Conservation (phyloP, 2,113 vertebrate genomes). For the Nothoprocta perdicaria region DNA sequence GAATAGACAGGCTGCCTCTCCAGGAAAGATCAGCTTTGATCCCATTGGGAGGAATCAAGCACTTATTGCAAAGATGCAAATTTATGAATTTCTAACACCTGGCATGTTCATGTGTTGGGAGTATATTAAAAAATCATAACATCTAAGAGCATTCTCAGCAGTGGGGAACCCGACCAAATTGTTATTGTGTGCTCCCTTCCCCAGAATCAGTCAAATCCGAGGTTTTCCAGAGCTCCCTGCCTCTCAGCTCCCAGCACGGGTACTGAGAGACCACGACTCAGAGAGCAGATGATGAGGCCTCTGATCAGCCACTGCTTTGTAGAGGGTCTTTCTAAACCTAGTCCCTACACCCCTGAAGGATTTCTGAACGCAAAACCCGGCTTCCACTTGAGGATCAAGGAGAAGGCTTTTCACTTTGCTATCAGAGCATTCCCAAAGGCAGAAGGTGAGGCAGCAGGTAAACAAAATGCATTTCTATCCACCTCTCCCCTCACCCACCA, state of each 20-base stretch:
- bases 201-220: slow-evolving; percentile 12
- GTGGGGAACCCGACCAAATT: background rate
- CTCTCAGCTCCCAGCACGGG: background rate
- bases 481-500: background rate
- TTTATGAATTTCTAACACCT: slow-evolving; percentile 37
- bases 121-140: slow-evolving; percentile 35
- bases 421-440: background rate
- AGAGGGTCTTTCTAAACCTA: background rate
- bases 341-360: background rate
- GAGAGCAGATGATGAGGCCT: background rate
- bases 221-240: background rate
- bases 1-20: slow-evolving; percentile 17
- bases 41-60: slow-evolving; percentile 39
- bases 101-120: background rate
- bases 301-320: background rate
- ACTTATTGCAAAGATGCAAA: slow-evolving; percentile 39
- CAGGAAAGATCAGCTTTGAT: slow-evolving; percentile 49
- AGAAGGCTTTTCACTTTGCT: background rate
- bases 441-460: background rate
- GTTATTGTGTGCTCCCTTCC: background rate
- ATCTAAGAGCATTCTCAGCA: slow-evolving; percentile 44
- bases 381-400: background rate
- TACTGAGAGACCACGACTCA: background rate
- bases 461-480: background rate
- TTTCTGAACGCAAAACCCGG: background rate